A percentile compares a stretch with the other conserved stretches of the same genome.
phyloP scores from a whole-genome alignment of 2,797 vertebrate species.

The Schizopygopsis pylzovi region DNA sequence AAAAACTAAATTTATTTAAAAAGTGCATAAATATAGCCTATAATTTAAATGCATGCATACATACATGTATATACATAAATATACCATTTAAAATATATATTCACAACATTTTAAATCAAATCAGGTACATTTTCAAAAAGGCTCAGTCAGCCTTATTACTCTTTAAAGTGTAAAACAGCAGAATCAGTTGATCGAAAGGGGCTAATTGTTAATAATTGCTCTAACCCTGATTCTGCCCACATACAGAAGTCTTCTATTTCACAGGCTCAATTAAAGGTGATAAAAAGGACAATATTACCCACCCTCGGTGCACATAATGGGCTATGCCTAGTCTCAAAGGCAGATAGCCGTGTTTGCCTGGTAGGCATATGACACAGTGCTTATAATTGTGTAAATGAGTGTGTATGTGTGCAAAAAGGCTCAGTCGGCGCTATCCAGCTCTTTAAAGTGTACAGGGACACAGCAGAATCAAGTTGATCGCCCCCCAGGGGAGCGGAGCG shows the following conservation, averaged over 20 bases:
- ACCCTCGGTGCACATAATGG: slow-evolving; percentile 37
- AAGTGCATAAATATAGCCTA: not conserved
- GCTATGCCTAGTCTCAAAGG: slow-evolving; percentile 35
- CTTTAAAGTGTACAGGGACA: too few species aligned
- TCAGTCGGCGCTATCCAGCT: too few species aligned
- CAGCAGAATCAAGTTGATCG: too few species aligned
- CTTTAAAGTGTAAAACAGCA: not conserved
- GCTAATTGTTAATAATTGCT: slow-evolving; percentile 29
- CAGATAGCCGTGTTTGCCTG: slow-evolving; percentile 40
- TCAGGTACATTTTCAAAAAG: not conserved
- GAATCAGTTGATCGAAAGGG: slow-evolving; percentile 3
- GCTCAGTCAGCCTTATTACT: not conserved
- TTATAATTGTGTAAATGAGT: slow-evolving; percentile 53
- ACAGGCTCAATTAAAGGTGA: slow-evolving; percentile 54
- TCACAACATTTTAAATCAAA: not conserved
- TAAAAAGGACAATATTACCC: slow-evolving; percentile 44
- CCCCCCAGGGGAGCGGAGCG: slow-evolving; percentile 58
- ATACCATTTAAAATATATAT: not conserved
- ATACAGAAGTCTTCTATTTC: slow-evolving; percentile 37
- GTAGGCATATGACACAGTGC: slow-evolving; percentile 32
- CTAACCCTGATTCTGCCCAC: slow-evolving; percentile 36
- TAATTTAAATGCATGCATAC: not conserved
- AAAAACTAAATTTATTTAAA: not conserved
- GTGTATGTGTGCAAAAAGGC: slow-evolving; percentile 42
- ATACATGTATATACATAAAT: not conserved